Evolutionary conservation across 2,113 vertebrate species (phyloP).

Genomic region (Triplophysa dalaica): DNA sequence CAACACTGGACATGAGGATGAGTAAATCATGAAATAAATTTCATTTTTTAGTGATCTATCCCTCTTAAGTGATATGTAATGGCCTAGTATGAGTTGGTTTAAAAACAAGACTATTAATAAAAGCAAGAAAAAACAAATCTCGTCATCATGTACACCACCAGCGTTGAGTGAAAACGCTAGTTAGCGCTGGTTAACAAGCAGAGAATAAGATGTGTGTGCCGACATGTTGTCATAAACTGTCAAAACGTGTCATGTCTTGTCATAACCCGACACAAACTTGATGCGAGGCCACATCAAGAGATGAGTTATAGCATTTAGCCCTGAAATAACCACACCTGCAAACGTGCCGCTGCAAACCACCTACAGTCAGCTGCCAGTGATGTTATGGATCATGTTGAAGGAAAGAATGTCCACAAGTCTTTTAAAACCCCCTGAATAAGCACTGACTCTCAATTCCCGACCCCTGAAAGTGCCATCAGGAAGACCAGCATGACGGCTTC

Average conservation of each 20-base stretch:
- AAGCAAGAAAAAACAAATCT: neutral
- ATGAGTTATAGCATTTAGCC: conserved; percentile 29
- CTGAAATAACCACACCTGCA: conserved; percentile 27
- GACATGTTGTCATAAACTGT: conserved; percentile 52
- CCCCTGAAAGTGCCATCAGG: conserved; percentile 58
- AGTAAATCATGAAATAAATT: no score
- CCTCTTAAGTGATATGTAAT: neutral
- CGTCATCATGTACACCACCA: conserved; percentile 27
- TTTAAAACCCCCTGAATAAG: neutral
- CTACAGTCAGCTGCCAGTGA: neutral
- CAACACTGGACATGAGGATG: no score
- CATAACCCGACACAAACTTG: conserved; percentile 29
- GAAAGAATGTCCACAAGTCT: neutral
- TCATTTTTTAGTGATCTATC: no score
- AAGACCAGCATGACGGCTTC: conserved; percentile 61
- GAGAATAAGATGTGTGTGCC: conserved; percentile 46
- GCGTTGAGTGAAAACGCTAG: conserved; percentile 38
- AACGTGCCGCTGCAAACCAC: conserved; percentile 22
- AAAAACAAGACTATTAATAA: neutral
- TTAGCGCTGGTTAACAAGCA: conserved; percentile 46
- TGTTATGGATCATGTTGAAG: neutral
- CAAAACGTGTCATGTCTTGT: conserved; percentile 51
- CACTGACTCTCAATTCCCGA: conserved; percentile 23
- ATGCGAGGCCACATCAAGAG: conserved; percentile 44
- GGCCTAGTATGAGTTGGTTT: neutral